Percentiles rank a stretch among this genome's conserved stretches.
Evolutionary conservation across 2,888 invertebrate genomes (phyloP).

Genomic region (Parapristionchus giblindavisi): DNA sequence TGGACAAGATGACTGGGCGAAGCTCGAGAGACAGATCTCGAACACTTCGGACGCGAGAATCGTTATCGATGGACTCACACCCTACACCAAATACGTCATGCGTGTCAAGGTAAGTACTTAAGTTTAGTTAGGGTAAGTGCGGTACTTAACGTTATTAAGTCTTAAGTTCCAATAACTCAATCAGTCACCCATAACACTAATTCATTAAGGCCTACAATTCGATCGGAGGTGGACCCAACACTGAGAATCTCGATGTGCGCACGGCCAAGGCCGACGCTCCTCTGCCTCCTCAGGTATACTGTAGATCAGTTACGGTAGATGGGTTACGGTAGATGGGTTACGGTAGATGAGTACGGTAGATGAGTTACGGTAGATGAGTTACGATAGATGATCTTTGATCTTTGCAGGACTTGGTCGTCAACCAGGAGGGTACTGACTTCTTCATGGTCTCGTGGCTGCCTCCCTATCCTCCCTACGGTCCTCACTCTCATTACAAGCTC

Average conservation of each 20-base stretch:
- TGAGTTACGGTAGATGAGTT: background rate
- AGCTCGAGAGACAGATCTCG: conserved; percentile 69
- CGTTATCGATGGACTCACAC: conserved; percentile 68
- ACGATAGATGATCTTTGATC: background rate
- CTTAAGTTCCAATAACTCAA: background rate
- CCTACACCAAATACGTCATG: conserved; percentile 69
- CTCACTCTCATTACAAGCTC: conserved; percentile 68
- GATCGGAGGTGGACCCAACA: conserved; percentile 69
- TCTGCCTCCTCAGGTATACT: conserved; percentile 66
- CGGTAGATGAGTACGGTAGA: conserved; percentile 54
- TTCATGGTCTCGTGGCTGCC: conserved; percentile 70
- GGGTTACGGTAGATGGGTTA: conserved; percentile 49
- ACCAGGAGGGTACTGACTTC: conserved; percentile 66
- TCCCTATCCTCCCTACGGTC: conserved; percentile 70
- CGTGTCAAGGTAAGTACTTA: conserved; percentile 43
- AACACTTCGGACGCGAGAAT: conserved; percentile 67
- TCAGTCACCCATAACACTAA: conserved; percentile 68
- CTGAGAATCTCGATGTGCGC: conserved; percentile 69
- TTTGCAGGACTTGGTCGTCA: conserved; percentile 44
- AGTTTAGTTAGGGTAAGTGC: background rate
- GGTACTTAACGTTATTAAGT: background rate
- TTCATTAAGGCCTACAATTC: conserved; percentile 69
- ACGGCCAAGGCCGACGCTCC: conserved; percentile 69
- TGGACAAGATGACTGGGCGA: conserved; percentile 70
- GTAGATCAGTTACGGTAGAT: conserved; percentile 48